These are phyloP conservation scores for Ruditapes philippinarum DNA, from an alignment of 1,140 invertebrate species.

Conservation along the genomic window DNA sequence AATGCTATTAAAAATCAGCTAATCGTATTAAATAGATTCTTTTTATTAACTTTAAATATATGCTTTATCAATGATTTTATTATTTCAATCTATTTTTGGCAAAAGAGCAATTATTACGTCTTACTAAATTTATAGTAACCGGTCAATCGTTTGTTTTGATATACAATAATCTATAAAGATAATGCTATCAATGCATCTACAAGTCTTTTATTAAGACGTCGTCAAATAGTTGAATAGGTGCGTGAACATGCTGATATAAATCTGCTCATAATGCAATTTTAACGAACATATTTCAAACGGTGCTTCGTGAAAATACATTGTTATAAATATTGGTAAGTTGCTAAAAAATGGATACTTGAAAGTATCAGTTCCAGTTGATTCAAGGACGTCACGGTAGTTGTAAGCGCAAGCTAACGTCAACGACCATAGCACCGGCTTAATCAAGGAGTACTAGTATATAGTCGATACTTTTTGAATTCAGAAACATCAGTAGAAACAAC, in stretches of 20 bases:
- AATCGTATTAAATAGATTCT: slow-evolving; percentile 17
- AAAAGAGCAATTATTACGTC: background rate
- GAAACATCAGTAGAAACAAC: too few relatives aligned
- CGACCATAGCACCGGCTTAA: too few relatives aligned
- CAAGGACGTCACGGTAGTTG: too few relatives aligned
- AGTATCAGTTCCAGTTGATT: too few relatives aligned
- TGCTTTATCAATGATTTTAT: background rate
- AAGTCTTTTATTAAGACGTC: background rate
- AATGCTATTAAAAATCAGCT: background rate
- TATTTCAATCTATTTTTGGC: slow-evolving; percentile 13
- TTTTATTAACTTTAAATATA: background rate
- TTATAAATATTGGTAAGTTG: too few relatives aligned
- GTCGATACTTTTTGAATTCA: too few relatives aligned
- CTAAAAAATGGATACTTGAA: too few relatives aligned
- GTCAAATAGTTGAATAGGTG: background rate
- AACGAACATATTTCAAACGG: too few relatives aligned
- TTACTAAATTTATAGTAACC: background rate
- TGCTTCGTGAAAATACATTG: too few relatives aligned
- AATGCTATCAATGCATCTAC: background rate
- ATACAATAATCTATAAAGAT: background rate
- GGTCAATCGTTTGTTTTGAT: background rate
- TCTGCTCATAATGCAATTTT: background rate
- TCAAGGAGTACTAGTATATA: too few relatives aligned
- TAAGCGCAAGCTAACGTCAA: too few relatives aligned
- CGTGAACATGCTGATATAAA: slow-evolving; percentile 13